phyloP scores from a whole-genome alignment of 1,140 invertebrate genomes.

The Zaprionus lachaisei region DNA sequence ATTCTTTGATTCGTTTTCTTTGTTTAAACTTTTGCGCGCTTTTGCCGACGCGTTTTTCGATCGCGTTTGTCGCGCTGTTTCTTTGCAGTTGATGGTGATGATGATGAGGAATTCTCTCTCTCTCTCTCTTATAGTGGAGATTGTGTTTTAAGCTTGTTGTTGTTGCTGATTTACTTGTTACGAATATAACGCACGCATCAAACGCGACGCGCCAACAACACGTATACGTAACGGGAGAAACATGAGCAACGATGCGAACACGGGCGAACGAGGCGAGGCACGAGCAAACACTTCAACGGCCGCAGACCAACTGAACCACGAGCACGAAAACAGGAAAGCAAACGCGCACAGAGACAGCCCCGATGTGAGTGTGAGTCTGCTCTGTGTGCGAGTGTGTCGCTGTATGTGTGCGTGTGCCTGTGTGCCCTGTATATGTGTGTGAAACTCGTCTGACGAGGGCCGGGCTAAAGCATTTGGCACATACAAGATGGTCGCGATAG shows the following conservation, averaged over 20 bases:
- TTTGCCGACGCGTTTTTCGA: slow-evolving; percentile 69
- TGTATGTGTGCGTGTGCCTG: slow-evolving; percentile 17
- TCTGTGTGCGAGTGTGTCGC: background rate
- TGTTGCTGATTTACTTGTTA: slow-evolving; percentile 26
- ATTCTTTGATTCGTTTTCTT: too few species aligned
- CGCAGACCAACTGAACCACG: slow-evolving; percentile 82
- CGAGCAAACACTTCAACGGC: slow-evolving; percentile 84
- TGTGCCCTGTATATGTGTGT: slow-evolving; percentile 8
- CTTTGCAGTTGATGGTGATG: slow-evolving; percentile 45
- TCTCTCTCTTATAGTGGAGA: slow-evolving; percentile 8
- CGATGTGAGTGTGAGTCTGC: background rate
- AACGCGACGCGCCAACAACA: slow-evolving; percentile 55
- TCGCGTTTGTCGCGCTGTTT: slow-evolving; percentile 34
- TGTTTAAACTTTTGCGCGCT: slow-evolving; percentile 34
- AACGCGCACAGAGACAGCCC: slow-evolving; percentile 46
- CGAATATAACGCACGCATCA: slow-evolving; percentile 28
- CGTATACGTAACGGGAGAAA: slow-evolving; percentile 43
- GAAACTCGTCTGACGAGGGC: slow-evolving; percentile 71
- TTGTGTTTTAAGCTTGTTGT: slow-evolving; percentile 15
- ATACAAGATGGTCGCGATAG: slow-evolving; percentile 77
- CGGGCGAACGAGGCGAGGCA: slow-evolving; percentile 41
- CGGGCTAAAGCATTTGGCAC: slow-evolving; percentile 69
- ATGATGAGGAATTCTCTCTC: slow-evolving; percentile 43
- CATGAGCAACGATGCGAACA: slow-evolving; percentile 48
- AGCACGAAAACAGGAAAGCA: slow-evolving; percentile 70